Evolutionary conservation across 2,888 invertebrate species (phyloP), one percentile per base, ranked within the genome.

Genomic region (Globia sparganii): DNA sequence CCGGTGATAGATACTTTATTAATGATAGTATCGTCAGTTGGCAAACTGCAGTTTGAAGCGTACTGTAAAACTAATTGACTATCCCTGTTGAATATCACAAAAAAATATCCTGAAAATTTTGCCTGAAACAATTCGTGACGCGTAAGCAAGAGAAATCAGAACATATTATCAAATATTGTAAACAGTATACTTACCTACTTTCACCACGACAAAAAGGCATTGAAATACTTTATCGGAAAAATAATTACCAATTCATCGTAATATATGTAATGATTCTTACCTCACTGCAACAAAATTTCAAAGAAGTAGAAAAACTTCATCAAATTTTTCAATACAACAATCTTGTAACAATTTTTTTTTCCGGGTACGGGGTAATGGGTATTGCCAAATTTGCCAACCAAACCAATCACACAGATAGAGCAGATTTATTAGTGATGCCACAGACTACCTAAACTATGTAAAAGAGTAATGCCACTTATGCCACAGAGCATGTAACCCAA

Each of bases 131-230:
- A 89, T 86, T 87, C 80, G 80, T 92, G 93, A 92, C 92, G 94
- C 90, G 93, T 93, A 92, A 91, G 92, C 91, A 92, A 92, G 94
- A 93, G 94, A 95, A 94, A 94, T 94, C 90, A 87, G 86, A 88
- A 84, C 86, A 78, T 83, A 40, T 46, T 72, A 83, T 69, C 82
- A 84, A 87, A 67, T 83, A 84, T 81, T 69, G 71, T 71, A 81
- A 81, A 80, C 82, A 81, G 68, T 67, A 25, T 71, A 64, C 37
- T 81, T 66, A 77, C 61, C 80, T 87, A 88, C 88, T 88, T 88
- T 88, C 88, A 88, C 88, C 87, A 67, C 37, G 25, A 53, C 58
- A 75, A 72, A 80, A 65, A 70, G 15, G 53, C 28, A 34, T 34
- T 49, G 15, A n/a, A 34, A 31, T n/a, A 28, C 15, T 34, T 9